These are phyloP conservation scores for Euphydryas editha DNA, from an alignment of 2,888 invertebrate species.

Conservation along the genomic window DNA sequence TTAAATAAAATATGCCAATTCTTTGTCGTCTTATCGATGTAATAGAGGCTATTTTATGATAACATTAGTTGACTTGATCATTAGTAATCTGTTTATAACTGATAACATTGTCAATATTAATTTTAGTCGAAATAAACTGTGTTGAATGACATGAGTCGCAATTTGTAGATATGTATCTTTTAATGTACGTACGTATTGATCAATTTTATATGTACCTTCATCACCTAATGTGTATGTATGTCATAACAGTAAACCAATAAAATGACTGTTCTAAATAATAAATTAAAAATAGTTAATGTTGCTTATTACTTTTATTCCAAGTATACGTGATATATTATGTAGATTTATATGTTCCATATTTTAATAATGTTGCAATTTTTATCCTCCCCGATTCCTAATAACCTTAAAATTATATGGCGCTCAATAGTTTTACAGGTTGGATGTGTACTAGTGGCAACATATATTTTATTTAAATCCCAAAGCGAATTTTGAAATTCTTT, in stretches of 20 bases:
- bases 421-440: neutral
- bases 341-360: too few species aligned
- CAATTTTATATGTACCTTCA: neutral
- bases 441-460: neutral
- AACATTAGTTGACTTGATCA: constrained; percentile 10
- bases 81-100: constrained; percentile 8
- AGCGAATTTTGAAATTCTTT: too few species aligned
- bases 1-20: neutral
- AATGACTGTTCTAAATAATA: neutral
- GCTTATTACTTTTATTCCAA: neutral
- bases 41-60: constrained; percentile 11
- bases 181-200: neutral
- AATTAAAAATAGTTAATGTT: neutral
- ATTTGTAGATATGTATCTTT: neutral
- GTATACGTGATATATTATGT: neutral
- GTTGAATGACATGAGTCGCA: constrained; percentile 1
- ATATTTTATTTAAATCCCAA: too few species aligned
- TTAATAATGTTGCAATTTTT: too few species aligned
- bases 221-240: constrained; percentile 1
- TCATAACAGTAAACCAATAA: neutral
- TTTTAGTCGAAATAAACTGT: constrained; percentile 4
- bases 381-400: too few species aligned
- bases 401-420: too few species aligned
- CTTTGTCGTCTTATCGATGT: constrained; percentile 8
- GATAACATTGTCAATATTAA: constrained; percentile 10